Conservation (phyloP, 2,888 invertebrate genomes). For the Leucophenga maculata region DNA sequence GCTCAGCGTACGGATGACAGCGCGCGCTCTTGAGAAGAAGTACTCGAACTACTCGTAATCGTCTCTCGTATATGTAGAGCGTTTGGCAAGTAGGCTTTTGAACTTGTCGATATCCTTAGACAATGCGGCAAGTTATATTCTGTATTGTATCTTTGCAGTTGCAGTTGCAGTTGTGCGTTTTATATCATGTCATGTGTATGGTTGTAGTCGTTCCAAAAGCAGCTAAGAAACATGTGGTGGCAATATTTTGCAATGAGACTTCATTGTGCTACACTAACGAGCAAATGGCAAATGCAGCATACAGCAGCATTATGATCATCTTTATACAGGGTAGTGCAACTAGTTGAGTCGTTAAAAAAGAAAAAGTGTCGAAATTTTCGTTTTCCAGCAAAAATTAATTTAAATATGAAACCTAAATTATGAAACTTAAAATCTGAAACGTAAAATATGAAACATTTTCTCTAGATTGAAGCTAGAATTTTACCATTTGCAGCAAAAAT, state of each 20-base stretch:
- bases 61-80: too few species aligned
- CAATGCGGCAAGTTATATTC: slow-evolving; percentile 5
- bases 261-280: slow-evolving; percentile 32
- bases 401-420: too few species aligned
- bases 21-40: slow-evolving; percentile 39
- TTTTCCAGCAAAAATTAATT: too few species aligned
- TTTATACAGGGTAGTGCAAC: neutral
- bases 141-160: neutral
- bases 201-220: slow-evolving; percentile 39
- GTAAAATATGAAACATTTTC: too few species aligned
- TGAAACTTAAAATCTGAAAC: too few species aligned
- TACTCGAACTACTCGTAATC: too few species aligned
- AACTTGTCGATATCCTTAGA: slow-evolving; percentile 19
- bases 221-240: slow-evolving; percentile 9
- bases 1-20: slow-evolving; percentile 33
- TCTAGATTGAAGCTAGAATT: too few species aligned
- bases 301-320: neutral
- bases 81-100: neutral
- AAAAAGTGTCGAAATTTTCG: too few species aligned
- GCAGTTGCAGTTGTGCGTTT: neutral
- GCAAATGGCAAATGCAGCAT: slow-evolving; percentile 9
- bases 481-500: too few species aligned
- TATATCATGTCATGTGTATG: neutral
- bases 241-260: slow-evolving; percentile 16
- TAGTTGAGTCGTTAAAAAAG: too few species aligned